Percentiles rank a stretch among this genome's conserved stretches.
phyloP scores from a whole-genome alignment of 2,888 invertebrate genomes.

The Dolichopus griseipennis region DNA sequence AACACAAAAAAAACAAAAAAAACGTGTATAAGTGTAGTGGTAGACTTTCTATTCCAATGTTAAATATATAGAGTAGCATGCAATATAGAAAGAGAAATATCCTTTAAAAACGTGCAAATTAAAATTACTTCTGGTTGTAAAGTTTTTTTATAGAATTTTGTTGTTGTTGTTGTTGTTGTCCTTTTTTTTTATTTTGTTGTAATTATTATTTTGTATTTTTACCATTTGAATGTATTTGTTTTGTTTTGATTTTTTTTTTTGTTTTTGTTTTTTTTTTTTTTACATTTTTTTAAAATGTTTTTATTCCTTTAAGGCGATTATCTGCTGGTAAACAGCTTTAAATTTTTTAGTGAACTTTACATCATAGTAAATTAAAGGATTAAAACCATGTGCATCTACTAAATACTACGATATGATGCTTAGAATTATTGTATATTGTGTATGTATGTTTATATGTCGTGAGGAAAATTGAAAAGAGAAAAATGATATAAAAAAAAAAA shows the following conservation, averaged over 20 bases:
- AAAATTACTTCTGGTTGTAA: conserved; percentile 4
- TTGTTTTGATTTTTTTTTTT: background rate
- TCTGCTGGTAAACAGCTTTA: conserved; percentile 6
- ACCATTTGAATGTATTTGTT: too few relatives aligned
- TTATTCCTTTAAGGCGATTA: conserved; percentile 6
- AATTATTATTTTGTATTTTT: background rate
- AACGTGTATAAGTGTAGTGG: background rate
- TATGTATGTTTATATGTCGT: too few relatives aligned
- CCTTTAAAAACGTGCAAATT: conserved; percentile 1
- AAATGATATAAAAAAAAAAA: too few relatives aligned
- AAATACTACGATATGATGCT: too few relatives aligned
- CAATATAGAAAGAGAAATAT: conserved; percentile 1
- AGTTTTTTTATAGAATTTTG: background rate
- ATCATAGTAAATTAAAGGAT: too few relatives aligned
- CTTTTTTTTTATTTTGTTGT: background rate
- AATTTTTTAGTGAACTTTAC: background rate
- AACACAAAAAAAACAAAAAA: too few relatives aligned
- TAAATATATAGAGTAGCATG: background rate
- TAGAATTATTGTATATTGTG: too few relatives aligned
- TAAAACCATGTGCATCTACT: too few relatives aligned
- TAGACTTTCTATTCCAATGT: too few relatives aligned
- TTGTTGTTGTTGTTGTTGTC: background rate
- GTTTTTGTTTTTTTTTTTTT: background rate
- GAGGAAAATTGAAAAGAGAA: too few relatives aligned
- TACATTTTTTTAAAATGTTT: background rate